Percentiles rank a stretch among this genome's conserved stretches.
Conservation (phyloP, 2,113 vertebrate species). For the Pituophis catenifer region DNA sequence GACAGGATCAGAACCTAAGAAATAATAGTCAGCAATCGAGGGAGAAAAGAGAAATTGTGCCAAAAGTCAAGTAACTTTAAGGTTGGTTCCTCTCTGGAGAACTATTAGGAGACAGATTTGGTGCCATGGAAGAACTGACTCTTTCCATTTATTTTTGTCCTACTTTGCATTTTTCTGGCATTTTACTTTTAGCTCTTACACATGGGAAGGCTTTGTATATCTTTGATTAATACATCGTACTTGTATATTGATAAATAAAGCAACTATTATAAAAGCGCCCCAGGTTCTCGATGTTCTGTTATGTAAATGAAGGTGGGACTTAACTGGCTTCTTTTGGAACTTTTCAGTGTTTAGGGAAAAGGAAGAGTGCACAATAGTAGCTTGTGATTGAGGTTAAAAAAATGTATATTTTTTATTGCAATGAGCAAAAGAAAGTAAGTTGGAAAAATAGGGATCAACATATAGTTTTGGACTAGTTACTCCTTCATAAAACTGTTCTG, state of each 20-base stretch:
- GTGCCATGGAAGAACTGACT: background rate
- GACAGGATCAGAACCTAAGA: background rate
- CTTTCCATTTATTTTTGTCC: background rate
- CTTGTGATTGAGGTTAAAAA: background rate
- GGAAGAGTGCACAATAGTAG: background rate
- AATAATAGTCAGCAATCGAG: background rate
- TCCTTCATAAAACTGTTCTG: background rate
- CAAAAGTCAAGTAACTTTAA: background rate
- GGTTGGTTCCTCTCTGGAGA: background rate
- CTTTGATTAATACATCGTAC: background rate
- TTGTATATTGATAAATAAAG: background rate
- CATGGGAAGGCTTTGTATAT: background rate
- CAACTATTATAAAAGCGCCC: background rate
- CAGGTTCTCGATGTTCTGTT: background rate
- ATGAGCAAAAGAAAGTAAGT: background rate
- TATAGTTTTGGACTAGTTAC: background rate
- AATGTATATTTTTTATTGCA: background rate
- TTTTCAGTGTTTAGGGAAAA: background rate
- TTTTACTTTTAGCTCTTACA: background rate
- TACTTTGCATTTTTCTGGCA: background rate
- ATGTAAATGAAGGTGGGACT: background rate
- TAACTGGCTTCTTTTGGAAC: background rate
- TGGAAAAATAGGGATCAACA: background rate
- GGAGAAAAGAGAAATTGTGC: background rate
- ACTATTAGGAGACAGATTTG: background rate